Evolutionary conservation across 2,888 invertebrate genomes (phyloP).

Genomic region (Troilus luridus): DNA sequence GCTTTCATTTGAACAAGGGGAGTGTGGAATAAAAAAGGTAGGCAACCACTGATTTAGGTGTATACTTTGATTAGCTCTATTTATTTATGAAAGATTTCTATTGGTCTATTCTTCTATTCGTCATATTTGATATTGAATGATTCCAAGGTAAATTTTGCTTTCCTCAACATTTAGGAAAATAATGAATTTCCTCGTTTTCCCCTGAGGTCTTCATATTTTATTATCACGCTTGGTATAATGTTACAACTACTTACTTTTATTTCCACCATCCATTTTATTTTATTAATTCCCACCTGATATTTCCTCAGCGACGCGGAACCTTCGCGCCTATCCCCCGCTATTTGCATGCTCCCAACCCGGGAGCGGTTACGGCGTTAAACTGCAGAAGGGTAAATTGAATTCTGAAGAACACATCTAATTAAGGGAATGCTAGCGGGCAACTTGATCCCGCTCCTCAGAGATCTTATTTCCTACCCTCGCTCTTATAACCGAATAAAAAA

Average conservation of each 20-base stretch:
- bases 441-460: constrained; percentile 1
- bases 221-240: background rate
- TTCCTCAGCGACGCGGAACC: background rate
- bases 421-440: constrained; percentile 9
- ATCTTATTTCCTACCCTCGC: constrained; percentile 26
- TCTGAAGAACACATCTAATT: constrained; percentile 48
- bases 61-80: no score
- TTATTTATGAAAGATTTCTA: no score
- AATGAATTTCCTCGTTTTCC: no score
- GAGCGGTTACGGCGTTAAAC: background rate
- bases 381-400: constrained; percentile 42
- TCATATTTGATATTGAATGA: no score
- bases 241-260: background rate
- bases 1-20: no score
- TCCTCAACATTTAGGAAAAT: no score
- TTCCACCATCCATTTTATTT: no score
- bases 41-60: no score
- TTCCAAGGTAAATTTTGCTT: no score
- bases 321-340: background rate
- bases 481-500: constrained; percentile 26
- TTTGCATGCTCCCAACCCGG: background rate
- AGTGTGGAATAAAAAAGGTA: no score
- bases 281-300: background rate
- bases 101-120: no score
- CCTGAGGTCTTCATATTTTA: background rate